Percentiles rank a stretch among this genome's conserved stretches.
Evolutionary conservation across 2,888 invertebrate genomes (phyloP).

Genomic region (Saturnia pavonia): DNA sequence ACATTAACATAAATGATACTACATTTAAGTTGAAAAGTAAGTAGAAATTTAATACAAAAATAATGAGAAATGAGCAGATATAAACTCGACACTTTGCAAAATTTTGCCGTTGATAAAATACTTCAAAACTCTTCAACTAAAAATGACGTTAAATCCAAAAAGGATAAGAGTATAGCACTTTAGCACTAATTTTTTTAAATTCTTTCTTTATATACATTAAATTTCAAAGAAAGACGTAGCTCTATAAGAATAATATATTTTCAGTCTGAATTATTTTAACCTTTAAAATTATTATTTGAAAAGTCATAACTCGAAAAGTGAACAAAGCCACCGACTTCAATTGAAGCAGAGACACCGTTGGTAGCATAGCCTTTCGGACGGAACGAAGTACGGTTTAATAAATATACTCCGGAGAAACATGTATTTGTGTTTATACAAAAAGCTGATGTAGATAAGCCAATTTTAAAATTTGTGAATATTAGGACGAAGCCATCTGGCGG

Average conservation of each 20-base stretch:
- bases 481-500: constrained; percentile 11
- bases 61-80: not conserved
- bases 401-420: constrained; percentile 7
- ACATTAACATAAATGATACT: no score
- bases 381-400: constrained; percentile 9
- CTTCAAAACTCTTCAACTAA: constrained; percentile 7
- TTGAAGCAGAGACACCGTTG: not conserved
- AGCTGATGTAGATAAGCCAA: not conserved
- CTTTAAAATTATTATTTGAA: no score
- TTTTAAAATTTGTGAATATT: constrained; percentile 19
- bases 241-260: not conserved
- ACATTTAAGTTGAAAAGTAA: no score
- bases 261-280: not conserved
- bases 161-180: no score
- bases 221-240: not conserved
- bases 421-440: constrained; percentile 5
- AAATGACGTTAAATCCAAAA: not conserved
- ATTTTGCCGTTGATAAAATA: not conserved
- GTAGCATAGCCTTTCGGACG: not conserved
- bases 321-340: constrained; percentile 1
- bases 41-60: no score
- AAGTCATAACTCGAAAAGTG: not conserved
- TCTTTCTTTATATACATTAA: no score
- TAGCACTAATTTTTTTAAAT: no score
- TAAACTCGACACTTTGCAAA: not conserved